Evolutionary conservation across 2,113 vertebrate genomes (phyloP), one percentile per base, ranked within the genome.

Genomic region (Catharus fuscescens): DNA sequence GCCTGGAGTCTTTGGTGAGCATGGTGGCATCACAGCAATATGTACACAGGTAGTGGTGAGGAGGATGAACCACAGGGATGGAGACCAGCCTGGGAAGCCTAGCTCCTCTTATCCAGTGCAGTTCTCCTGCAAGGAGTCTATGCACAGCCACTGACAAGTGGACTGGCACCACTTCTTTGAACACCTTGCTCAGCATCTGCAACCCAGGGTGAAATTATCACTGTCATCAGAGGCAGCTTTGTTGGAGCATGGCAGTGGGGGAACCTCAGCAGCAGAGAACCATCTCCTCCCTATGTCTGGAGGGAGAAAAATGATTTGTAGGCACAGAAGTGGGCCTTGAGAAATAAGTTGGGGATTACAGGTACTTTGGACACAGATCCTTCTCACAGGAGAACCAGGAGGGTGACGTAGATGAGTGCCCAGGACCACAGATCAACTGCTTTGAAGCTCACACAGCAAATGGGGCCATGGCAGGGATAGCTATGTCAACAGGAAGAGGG

Each of bases 151-250:
- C n/a, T n/a, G 18, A 52, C n/a, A 26, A 28, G 10, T 42, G 57
- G 28, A 57, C 56, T 2, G 2, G 29, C 42, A 31, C 44, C 38
- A 36, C 1, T 5, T 34, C 32, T 44, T 9, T 0, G 0, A 44
- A n/a, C 8, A 82, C 13, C 62, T 91, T 3, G 4, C 45, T 70
- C 62, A 54, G 7, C 13, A 7, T 31, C 83, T 36, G 26, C 77
- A 83, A n/a, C 36, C 32, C 28, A 24, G 8, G 18, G 57, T 25
- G 59, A 81, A 59, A 70, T 12, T 56, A 36, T 54, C 44, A 36
- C 21, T 1, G 0, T 6, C 8, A 4, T 14, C 81, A 62, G 60
- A 72, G 71, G 62, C 73, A 77, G 61, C 50, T 82, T 64, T 53
- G 79, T 48, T 79, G 78, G 70, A 92, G 32, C 18, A 60, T 0